Evolutionary conservation across 2,797 vertebrate species (phyloP).

Genomic region (Pseudochaenichthys georgianus): DNA sequence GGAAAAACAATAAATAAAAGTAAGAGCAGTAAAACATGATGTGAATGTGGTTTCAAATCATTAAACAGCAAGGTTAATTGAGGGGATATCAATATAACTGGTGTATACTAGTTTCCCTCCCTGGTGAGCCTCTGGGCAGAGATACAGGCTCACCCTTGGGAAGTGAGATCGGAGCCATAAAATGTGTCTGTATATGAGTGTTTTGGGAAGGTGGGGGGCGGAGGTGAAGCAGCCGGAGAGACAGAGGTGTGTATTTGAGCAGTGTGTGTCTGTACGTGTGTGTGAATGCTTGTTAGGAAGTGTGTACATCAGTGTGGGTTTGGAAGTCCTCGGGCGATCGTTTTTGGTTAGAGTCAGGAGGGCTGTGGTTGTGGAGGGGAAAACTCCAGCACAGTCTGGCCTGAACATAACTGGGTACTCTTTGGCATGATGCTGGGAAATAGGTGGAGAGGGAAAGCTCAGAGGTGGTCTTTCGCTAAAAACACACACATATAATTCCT

Average conservation of each 20-base stretch:
- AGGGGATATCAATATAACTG: constrained; percentile 65
- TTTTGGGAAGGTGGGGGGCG: constrained; percentile 35
- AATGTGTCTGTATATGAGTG: constrained; percentile 49
- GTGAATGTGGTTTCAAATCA: constrained; percentile 60
- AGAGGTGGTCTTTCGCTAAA: constrained; percentile 80
- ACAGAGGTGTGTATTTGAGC: constrained; percentile 50
- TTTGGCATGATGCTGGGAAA: constrained; percentile 82
- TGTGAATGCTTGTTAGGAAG: constrained; percentile 49
- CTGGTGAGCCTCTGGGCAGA: constrained; percentile 59
- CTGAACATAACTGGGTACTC: constrained; percentile 76
- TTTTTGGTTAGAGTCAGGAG: constrained; percentile 69
- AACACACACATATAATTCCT: constrained; percentile 47
- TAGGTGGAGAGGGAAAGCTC: constrained; percentile 78
- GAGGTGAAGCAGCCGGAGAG: constrained; percentile 57
- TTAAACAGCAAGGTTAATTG: constrained; percentile 72
- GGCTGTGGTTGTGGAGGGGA: constrained; percentile 69
- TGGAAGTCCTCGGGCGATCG: constrained; percentile 68
- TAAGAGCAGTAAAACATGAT: constrained; percentile 63
- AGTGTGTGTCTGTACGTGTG: constrained; percentile 28
- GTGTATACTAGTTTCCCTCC: constrained; percentile 62
- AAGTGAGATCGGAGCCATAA: constrained; percentile 61
- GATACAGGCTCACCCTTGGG: constrained; percentile 43
- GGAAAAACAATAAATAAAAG: constrained; percentile 80
- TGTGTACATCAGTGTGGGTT: constrained; percentile 59
- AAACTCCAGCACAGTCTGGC: constrained; percentile 72